phyloP scores from a whole-genome alignment of 2,888 invertebrate species.

The Protodeltote pygarga region DNA sequence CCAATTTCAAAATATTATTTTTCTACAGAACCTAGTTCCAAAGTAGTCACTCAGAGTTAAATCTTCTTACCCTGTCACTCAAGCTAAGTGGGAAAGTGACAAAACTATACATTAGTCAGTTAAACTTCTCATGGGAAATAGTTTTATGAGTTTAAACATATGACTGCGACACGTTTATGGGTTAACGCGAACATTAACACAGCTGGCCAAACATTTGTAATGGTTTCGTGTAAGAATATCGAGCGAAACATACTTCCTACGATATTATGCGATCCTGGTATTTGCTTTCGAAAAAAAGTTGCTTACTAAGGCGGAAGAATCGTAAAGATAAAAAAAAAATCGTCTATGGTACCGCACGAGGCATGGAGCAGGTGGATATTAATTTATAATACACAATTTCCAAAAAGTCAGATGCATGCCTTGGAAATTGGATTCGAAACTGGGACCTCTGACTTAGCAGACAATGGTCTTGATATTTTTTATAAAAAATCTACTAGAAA shows the following conservation, averaged over 20 bases:
- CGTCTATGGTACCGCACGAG: too few relatives aligned
- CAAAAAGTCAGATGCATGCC: too few relatives aligned
- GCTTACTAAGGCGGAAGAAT: too few relatives aligned
- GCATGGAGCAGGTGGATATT: too few relatives aligned
- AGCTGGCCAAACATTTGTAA: slow-evolving; percentile 51
- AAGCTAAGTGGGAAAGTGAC: slow-evolving; percentile 24
- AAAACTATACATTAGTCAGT: slow-evolving; percentile 17
- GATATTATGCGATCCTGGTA: slow-evolving; percentile 20
- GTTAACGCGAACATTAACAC: slow-evolving; percentile 37
- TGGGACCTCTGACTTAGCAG: too few relatives aligned
- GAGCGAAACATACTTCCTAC: slow-evolving; percentile 8
- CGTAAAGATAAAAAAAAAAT: too few relatives aligned
- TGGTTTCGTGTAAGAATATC: slow-evolving; percentile 12
- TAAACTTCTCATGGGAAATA: slow-evolving; percentile 54
- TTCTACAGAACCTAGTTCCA: slow-evolving; percentile 26
- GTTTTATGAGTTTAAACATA: slow-evolving; percentile 58
- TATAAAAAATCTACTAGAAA: too few relatives aligned
- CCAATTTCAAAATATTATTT: background rate
- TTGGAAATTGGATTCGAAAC: too few relatives aligned
- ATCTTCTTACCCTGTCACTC: slow-evolving; percentile 13
- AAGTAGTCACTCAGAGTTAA: slow-evolving; percentile 23
- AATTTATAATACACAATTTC: too few relatives aligned
- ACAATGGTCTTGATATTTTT: too few relatives aligned
- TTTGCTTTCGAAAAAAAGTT: slow-evolving; percentile 20
- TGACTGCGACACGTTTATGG: slow-evolving; percentile 45